Conservation (phyloP, 1,140 invertebrate species). For the Zaprionus capensis region DNA sequence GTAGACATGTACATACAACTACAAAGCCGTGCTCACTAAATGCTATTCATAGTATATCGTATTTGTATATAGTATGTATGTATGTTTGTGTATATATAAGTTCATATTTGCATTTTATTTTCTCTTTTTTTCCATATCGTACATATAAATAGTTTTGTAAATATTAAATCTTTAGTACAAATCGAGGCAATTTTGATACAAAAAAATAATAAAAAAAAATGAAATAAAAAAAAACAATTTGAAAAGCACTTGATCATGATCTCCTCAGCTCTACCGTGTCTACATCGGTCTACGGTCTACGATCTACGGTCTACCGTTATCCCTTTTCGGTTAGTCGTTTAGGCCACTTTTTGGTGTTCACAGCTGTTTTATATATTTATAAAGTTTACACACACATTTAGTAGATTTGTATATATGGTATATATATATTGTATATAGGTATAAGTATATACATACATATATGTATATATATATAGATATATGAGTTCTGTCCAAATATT, state of each 20-base stretch:
- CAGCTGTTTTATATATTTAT: slow-evolving; percentile 57
- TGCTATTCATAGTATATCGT: slow-evolving; percentile 37
- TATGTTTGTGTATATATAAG: slow-evolving; percentile 29
- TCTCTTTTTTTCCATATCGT: slow-evolving; percentile 37
- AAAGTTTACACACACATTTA: slow-evolving; percentile 22
- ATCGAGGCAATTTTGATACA: slow-evolving; percentile 64
- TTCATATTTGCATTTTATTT: slow-evolving; percentile 34
- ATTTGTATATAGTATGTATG: slow-evolving; percentile 29
- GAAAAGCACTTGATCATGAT: slow-evolving; percentile 44
- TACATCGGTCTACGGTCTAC: not conserved
- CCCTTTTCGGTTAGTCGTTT: slow-evolving; percentile 43
- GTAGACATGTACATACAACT: slow-evolving; percentile 45
- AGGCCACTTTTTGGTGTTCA: slow-evolving; percentile 82
- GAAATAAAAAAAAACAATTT: slow-evolving; percentile 34
- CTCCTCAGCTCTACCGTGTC: not conserved
- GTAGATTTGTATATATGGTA: slow-evolving; percentile 12
- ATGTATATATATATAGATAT: slow-evolving; percentile 37
- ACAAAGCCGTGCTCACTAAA: slow-evolving; percentile 51
- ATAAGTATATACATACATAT: slow-evolving; percentile 45
- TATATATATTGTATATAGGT: slow-evolving; percentile 23
- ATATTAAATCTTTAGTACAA: slow-evolving; percentile 75
- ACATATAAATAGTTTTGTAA: slow-evolving; percentile 54
- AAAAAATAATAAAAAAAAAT: slow-evolving; percentile 10
- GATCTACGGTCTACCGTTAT: slow-evolving; percentile 12
- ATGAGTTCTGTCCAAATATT: slow-evolving; percentile 44